Conservation (phyloP, 2,113 vertebrate genomes). For the Rhodinocichla rosea region DNA sequence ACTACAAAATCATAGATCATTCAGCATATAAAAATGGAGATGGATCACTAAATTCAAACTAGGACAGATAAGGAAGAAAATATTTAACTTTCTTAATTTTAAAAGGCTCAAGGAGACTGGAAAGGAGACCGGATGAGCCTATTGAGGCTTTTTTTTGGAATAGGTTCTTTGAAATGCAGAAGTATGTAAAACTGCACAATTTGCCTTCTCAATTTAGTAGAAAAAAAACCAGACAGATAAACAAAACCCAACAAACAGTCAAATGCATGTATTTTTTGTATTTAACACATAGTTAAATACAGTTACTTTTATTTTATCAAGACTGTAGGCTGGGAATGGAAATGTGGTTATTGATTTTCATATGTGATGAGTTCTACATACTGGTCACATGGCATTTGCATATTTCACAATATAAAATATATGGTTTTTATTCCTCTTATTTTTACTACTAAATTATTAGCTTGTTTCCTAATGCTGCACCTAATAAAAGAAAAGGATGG, state of each 20-base stretch:
- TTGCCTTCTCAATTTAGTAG: background rate
- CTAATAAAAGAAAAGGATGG: background rate
- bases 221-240: background rate
- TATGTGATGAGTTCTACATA: background rate
- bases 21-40: background rate
- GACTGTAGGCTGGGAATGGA: background rate
- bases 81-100: background rate
- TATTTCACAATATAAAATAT: constrained; percentile 16
- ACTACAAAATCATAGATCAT: background rate
- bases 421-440: constrained; percentile 28
- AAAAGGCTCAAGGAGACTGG: background rate
- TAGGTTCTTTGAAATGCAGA: background rate
- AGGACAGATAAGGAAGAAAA: background rate
- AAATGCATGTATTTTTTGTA: background rate
- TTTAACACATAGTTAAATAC: background rate
- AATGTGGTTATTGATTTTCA: background rate
- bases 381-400: background rate
- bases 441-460: constrained; percentile 33
- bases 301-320: constrained; percentile 6
- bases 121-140: background rate
- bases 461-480: constrained; percentile 16
- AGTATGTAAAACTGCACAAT: background rate
- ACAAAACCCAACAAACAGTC: background rate
- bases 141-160: background rate
- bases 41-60: background rate